A percentile compares a stretch with the other conserved stretches of the same genome.
phyloP scores from a whole-genome alignment of 2,797 vertebrate genomes.

The Acanthurus tractus region DNA sequence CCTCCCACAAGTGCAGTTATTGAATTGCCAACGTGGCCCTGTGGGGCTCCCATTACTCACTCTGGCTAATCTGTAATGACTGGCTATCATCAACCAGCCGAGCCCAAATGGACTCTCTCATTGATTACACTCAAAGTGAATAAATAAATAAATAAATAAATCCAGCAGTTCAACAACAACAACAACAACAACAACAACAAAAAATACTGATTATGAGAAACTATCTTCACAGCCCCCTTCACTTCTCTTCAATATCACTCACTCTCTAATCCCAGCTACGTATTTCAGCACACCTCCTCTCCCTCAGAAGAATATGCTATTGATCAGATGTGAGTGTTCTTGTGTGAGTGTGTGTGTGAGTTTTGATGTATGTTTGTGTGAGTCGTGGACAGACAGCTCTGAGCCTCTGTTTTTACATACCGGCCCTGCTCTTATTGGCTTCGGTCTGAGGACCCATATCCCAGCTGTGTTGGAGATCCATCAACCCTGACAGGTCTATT shows the following conservation, averaged over 20 bases:
- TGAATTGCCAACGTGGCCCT: constrained; percentile 83
- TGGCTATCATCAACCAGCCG: constrained; percentile 83
- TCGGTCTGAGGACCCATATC: constrained; percentile 80
- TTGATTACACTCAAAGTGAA: constrained; percentile 79
- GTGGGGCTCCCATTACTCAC: constrained; percentile 86
- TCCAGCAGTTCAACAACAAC: constrained; percentile 42
- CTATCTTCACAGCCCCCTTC: constrained; percentile 58
- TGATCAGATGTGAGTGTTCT: constrained; percentile 66
- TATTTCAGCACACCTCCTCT: constrained; percentile 76
- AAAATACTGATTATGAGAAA: constrained; percentile 71
- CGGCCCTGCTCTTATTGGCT: constrained; percentile 79
- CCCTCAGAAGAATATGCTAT: constrained; percentile 79
- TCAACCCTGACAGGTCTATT: constrained; percentile 88
- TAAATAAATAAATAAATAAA: constrained; percentile 47
- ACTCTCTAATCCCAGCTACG: constrained; percentile 77
- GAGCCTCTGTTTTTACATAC: constrained; percentile 82
- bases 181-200: constrained; percentile 12
- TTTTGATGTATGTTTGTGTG: constrained; percentile 46
- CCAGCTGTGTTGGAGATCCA: constrained; percentile 86
- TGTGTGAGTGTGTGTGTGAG: constrained; percentile 35
- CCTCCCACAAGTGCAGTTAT: constrained; percentile 77
- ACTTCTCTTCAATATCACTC: constrained; percentile 68
- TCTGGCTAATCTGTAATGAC: constrained; percentile 86
- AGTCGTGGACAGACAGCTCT: constrained; percentile 61
- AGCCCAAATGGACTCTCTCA: constrained; percentile 78